Evolutionary conservation across 2,113 vertebrate species (phyloP), one percentile per base, ranked within the genome.

Genomic region (Calyptommatus sinebrachiatus): DNA sequence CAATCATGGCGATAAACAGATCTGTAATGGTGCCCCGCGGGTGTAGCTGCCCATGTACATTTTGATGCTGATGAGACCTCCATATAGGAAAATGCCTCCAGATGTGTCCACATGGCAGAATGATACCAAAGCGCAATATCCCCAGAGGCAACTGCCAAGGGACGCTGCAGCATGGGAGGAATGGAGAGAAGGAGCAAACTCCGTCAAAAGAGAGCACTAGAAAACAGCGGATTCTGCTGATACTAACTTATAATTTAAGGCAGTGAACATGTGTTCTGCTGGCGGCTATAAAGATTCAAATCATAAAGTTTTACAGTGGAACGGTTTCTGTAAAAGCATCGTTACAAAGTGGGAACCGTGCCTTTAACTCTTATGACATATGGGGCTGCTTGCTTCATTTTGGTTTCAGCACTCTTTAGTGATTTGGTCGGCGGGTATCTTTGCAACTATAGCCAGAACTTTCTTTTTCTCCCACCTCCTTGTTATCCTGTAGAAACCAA

Each of bases 231-330:
- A 89, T 89, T 94, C 94, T 92, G 90, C 84, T 91, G 91, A 93
- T 91, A 95, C 93, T 93, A 93, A 95, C 93, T 94, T 95, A 94
- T 95, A 94, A 96, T 95, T 95, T 95, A 95, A 93, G 92, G 92
- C 94, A 91, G 92, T 88, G 93, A 96, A 94, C 93, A 94, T 95
- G 93, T 95, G 93, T 94, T 95, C 92, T 94, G 93, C 94, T 95
- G 93, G 92, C 88, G 21, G 94, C 94, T 93, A 94, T 95, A 95
- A 95, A 95, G 94, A 95, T 95, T 93, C 95, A 95, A 95, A 95
- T 95, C 94, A 95, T 95, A 96, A 96, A 95, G 93, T 96, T 96
- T 96, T 96, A 95, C 93, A 95, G 93, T 95, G 95, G 95, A 96
- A 94, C 86, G 82, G 95, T 96, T 96, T 95, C 95, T 95, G 92